Base-by-base conservation (phyloP, 1,140 invertebrate species). In the Pomacea maculata region DNA sequence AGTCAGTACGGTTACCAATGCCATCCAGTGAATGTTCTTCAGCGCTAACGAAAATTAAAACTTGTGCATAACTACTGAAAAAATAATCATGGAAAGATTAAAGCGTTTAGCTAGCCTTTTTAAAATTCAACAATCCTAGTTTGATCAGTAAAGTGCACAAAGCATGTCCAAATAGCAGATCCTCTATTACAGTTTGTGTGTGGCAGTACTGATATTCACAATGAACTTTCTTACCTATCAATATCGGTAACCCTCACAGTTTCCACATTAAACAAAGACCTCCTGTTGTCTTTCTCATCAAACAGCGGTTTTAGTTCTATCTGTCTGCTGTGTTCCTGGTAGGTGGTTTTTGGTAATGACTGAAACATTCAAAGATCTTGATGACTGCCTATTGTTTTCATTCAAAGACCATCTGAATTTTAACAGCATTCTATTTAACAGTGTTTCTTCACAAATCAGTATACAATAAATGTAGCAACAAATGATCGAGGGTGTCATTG, bases 291-390 rank as follows among this genome's bases (percentile, higher is more conserved):
- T 72, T 85, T 84, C 80, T 89, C 87, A 65, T 85, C 78, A 84
- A 85, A 91, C 81, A 86, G 80, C 15, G 86, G 83, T 73, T 88
- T 89, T 15, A 89, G 82, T 25, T 83, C 83, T 15, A 85, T 82
- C 74, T 91, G 88, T 68, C 87, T 84, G 45, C 85, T 82, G 79
- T 87, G 86, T 14, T 87, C 90, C 81, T 90, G 89, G 75, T 91
- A 91, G 19, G 88, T 89, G 21, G 88, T 90, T 74, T 85, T 80
- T 67, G 88, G 88, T 25, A 90, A 77, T 21, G 82, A 79, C 89
- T 90, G 82, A 71, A 88, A 89, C 29, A 80, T 8, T 65, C 17
- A n/a, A 65, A 65, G 17, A 19, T 65, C 2, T 65, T 65, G 17
- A 19, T 65, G 64, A 65, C 64, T 19, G 64, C 3, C 17, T 65